Conservation (phyloP, 2,113 vertebrate species). For the Bothrops jararaca region DNA sequence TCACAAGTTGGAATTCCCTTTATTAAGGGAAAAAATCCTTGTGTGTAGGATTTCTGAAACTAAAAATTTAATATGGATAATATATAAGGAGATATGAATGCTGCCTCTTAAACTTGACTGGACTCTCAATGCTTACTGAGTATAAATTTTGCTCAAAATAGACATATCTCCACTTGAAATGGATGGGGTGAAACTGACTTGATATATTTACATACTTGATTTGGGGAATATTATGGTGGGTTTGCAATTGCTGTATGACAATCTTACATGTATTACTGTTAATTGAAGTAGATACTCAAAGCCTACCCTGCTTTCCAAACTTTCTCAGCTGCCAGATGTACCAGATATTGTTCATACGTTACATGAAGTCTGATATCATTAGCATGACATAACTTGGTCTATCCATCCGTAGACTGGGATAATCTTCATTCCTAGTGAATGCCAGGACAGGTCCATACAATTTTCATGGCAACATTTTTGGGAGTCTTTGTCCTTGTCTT, state of each 20-base stretch:
- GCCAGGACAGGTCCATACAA: background rate
- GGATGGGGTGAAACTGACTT: background rate
- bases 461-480: background rate
- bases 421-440: background rate
- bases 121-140: background rate
- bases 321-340: slow-evolving; percentile 3
- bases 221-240: background rate
- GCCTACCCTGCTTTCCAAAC: background rate
- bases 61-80: background rate
- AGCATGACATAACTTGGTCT: background rate
- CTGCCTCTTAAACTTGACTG: background rate
- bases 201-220: background rate
- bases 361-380: background rate
- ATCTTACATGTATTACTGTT: slow-evolving; percentile 1
- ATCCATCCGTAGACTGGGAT: background rate
- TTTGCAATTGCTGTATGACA: background rate
- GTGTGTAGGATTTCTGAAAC: background rate
- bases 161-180: background rate
- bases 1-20: background rate
- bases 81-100: background rate
- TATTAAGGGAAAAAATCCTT: background rate
- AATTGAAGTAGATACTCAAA: slow-evolving; percentile 29
- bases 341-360: background rate
- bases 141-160: background rate
- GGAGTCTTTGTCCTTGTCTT: background rate